Percentiles rank a stretch among this genome's conserved stretches.
phyloP scores from a whole-genome alignment of 1,140 invertebrate species.

The Aleiodes sp. region DNA sequence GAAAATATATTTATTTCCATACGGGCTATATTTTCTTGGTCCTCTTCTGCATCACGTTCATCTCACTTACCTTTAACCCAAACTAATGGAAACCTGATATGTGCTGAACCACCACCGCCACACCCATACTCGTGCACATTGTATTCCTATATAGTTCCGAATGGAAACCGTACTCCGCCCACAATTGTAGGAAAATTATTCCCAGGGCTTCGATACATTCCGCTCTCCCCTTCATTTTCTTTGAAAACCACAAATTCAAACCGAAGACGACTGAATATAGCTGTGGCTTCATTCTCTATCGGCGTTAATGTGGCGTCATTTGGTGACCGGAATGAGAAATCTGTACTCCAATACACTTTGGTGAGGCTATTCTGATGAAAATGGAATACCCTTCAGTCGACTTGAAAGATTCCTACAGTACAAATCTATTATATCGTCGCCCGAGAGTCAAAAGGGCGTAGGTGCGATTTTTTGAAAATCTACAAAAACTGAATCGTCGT shows the following conservation, averaged over 20 bases:
- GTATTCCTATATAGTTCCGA: background rate
- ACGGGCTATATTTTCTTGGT: background rate
- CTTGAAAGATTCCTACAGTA: too few species aligned
- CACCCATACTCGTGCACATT: background rate
- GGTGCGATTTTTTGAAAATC: too few species aligned
- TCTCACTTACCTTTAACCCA: background rate
- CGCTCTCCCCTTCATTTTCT: background rate
- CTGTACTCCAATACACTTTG: background rate
- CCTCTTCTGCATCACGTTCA: background rate
- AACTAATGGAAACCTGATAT: slow-evolving; percentile 4
- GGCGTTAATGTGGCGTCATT: background rate
- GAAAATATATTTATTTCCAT: too few species aligned
- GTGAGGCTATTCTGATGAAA: too few species aligned
- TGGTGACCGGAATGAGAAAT: background rate
- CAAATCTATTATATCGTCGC: too few species aligned
- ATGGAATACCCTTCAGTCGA: too few species aligned
- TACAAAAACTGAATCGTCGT: too few species aligned
- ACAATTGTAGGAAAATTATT: background rate
- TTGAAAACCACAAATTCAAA: background rate
- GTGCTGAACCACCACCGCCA: background rate
- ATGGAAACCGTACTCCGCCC: background rate
- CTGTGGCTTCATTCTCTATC: background rate
- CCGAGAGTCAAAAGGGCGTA: too few species aligned
- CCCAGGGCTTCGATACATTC: background rate
- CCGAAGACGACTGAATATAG: background rate